These are phyloP conservation scores for Atractosteus spatula DNA, from an alignment of 2,113 vertebrate species.

Conservation along the genomic window DNA sequence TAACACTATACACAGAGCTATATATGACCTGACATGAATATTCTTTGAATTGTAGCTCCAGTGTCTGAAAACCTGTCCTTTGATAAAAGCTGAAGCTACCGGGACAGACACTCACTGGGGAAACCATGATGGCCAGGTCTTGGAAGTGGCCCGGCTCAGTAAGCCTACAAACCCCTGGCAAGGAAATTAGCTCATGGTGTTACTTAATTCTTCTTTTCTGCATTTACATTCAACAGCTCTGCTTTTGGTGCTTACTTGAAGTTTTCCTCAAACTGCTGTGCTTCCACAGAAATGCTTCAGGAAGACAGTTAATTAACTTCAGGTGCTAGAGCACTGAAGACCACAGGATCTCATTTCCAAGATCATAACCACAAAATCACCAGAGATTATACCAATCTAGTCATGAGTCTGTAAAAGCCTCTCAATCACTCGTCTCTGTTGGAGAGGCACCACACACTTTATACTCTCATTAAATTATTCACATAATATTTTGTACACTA, in stretches of 20 bases:
- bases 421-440: too few species aligned
- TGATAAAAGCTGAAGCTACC: too few species aligned
- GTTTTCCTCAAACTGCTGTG: background rate
- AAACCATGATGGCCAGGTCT: background rate
- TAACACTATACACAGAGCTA: too few species aligned
- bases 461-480: too few species aligned
- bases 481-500: too few species aligned
- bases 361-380: constrained; percentile 26
- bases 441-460: too few species aligned
- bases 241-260: background rate
- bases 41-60: too few species aligned
- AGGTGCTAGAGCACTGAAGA: constrained; percentile 7
- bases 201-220: constrained; percentile 20
- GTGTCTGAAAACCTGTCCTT: background rate
- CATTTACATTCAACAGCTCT: background rate
- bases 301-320: constrained; percentile 24
- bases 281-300: constrained; percentile 10
- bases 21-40: too few species aligned
- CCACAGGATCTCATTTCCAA: constrained; percentile 14
- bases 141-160: too few species aligned
- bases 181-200: constrained; percentile 35
- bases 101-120: background rate
- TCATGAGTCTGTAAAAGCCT: too few species aligned
- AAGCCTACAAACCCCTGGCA: too few species aligned
- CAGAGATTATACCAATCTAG: constrained; percentile 7